phyloP scores from a whole-genome alignment of 2,797 vertebrate species.

The Orestias chungarensis region DNA sequence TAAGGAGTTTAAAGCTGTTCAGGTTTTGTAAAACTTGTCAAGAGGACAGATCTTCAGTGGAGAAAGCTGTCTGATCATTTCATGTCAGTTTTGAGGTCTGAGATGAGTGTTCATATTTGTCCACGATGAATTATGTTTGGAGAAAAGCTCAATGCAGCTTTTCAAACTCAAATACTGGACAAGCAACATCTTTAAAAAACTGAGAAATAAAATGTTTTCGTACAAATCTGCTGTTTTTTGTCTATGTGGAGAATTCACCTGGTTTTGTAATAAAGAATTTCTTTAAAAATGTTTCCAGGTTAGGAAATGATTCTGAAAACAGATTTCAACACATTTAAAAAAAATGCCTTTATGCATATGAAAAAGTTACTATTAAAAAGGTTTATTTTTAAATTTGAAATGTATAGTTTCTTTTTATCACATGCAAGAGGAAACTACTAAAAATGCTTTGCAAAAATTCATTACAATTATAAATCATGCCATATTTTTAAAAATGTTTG shows the following conservation, averaged over 20 bases:
- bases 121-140: conserved; percentile 26
- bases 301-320: background rate
- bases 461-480: background rate
- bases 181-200: conserved; percentile 71
- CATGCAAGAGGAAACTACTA: no score
- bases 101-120: conserved; percentile 20
- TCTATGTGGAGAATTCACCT: background rate
- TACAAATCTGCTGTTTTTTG: conserved; percentile 42
- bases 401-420: no score
- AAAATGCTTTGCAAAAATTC: background rate
- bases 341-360: background rate
- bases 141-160: conserved; percentile 45
- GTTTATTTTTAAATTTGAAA: no score
- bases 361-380: background rate
- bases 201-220: conserved; percentile 69
- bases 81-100: conserved; percentile 29
- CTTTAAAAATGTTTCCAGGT: background rate
- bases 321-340: background rate
- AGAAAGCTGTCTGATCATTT: conserved; percentile 33
- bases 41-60: conserved; percentile 22
- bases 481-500: background rate
- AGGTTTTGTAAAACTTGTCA: conserved; percentile 6
- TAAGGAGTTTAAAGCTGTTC: conserved; percentile 17
- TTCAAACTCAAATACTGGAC: conserved; percentile 52
- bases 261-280: background rate